Evolutionary conservation across 2,888 invertebrate genomes (phyloP).

Genomic region (Fragum whitleyi): DNA sequence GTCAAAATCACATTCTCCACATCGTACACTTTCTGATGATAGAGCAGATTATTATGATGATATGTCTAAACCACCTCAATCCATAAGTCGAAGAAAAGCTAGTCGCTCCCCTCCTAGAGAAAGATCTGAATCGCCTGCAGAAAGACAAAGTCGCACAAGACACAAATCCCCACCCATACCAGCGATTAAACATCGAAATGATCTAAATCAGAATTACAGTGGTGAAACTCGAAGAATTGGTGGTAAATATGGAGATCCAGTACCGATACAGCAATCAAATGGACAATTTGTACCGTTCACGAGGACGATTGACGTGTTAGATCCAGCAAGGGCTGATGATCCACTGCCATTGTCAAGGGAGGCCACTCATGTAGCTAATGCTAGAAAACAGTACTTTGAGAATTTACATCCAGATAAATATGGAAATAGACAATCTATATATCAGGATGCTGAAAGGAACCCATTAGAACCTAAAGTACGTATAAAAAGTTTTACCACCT

Average conservation of each 20-base stretch:
- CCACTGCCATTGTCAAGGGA: slow-evolving; percentile 83
- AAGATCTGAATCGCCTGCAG: slow-evolving; percentile 40
- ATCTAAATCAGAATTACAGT: slow-evolving; percentile 34
- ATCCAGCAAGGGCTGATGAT: slow-evolving; percentile 81
- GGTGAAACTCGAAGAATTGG: slow-evolving; percentile 33
- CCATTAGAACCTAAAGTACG: slow-evolving; percentile 26
- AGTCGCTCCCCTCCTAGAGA: slow-evolving; percentile 40
- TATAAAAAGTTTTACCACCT: neutral
- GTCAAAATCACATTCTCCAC: slow-evolving; percentile 68
- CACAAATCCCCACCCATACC: slow-evolving; percentile 77
- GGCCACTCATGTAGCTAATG: slow-evolving; percentile 77
- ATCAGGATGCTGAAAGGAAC: slow-evolving; percentile 65
- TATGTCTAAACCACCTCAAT: neutral
- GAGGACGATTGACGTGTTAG: slow-evolving; percentile 82
- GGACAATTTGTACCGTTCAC: slow-evolving; percentile 83
- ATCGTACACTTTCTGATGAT: slow-evolving; percentile 40
- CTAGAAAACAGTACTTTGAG: slow-evolving; percentile 80
- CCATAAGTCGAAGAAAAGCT: slow-evolving; percentile 17
- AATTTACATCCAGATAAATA: slow-evolving; percentile 81
- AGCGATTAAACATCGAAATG: slow-evolving; percentile 71
- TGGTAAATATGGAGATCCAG: slow-evolving; percentile 68
- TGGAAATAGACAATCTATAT: slow-evolving; percentile 78
- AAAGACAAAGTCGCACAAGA: slow-evolving; percentile 33
- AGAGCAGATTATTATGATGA: slow-evolving; percentile 44
- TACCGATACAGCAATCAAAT: slow-evolving; percentile 64